These are phyloP conservation scores for Eutolmus rufibarbis DNA, from an alignment of 2,888 invertebrate genomes.

Conservation along the genomic window DNA sequence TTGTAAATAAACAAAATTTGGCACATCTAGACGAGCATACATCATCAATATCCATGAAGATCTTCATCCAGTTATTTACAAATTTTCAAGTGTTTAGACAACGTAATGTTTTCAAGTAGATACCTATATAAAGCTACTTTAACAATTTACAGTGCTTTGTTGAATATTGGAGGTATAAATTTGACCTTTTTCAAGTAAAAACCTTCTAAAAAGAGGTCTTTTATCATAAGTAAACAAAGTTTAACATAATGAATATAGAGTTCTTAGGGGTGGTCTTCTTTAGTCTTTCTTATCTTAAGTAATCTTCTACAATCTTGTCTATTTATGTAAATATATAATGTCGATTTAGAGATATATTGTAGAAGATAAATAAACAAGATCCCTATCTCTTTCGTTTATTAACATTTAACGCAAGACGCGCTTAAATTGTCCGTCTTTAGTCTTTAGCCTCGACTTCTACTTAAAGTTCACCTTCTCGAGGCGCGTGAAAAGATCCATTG, in stretches of 20 bases:
- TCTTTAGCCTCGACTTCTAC: not conserved
- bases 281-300: too few relatives aligned
- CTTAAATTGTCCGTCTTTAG: not conserved
- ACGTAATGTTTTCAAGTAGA: not conserved
- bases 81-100: not conserved
- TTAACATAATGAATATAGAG: too few relatives aligned
- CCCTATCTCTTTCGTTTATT: not conserved
- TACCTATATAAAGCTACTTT: not conserved
- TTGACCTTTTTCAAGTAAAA: not conserved
- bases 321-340: too few relatives aligned
- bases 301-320: too few relatives aligned
- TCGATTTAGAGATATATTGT: not conserved
- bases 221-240: not conserved
- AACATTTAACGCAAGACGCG: not conserved
- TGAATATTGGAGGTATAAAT: too few relatives aligned
- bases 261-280: too few relatives aligned
- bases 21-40: not conserved
- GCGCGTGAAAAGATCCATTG: conserved; percentile 11
- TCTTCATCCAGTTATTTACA: not conserved
- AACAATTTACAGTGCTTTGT: not conserved
- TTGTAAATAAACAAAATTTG: not conserved
- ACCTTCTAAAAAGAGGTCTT: not conserved
- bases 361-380: not conserved
- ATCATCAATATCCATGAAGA: not conserved
- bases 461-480: not conserved